Percentiles rank a stretch among this genome's conserved stretches.
Conservation (phyloP, 2,113 vertebrate species). For the Elanoides forficatus region DNA sequence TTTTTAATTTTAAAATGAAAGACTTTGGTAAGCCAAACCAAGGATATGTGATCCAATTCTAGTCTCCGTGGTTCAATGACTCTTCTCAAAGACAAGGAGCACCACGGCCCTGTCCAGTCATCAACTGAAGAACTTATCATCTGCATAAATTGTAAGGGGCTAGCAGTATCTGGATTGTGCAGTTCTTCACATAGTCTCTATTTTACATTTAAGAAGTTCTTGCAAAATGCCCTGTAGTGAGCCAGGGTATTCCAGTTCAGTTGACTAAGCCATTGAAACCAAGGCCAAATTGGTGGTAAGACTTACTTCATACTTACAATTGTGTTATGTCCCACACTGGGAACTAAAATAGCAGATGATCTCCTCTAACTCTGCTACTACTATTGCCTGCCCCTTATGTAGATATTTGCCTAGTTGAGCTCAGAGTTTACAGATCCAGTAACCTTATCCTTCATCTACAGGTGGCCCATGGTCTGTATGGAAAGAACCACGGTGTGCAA, state of each 20-base stretch:
- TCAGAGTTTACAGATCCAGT: neutral
- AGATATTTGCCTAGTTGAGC: neutral
- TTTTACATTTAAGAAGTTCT: neutral
- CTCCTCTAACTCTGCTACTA: neutral
- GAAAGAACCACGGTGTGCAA: no score
- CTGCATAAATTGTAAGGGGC: neutral
- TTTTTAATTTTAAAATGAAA: neutral
- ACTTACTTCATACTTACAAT: neutral
- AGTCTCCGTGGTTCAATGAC: neutral
- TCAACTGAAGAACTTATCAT: neutral
- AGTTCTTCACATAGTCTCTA: neutral
- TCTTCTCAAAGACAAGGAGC: slow-evolving; percentile 1
- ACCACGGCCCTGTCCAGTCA: neutral
- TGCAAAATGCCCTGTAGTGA: neutral
- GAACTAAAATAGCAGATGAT: neutral
- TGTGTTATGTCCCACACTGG: neutral
- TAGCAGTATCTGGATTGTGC: neutral
- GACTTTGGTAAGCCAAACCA: slow-evolving; percentile 25
- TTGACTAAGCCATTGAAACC: neutral
- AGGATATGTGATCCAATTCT: neutral
- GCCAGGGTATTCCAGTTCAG: slow-evolving; percentile 4
- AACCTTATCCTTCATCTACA: no score
- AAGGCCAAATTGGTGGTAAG: neutral
- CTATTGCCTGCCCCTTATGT: neutral
- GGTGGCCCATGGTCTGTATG: no score